These are phyloP conservation scores for Coccyzus lansbergi DNA, from an alignment of 2,797 vertebrate species.

Conservation along the genomic window DNA sequence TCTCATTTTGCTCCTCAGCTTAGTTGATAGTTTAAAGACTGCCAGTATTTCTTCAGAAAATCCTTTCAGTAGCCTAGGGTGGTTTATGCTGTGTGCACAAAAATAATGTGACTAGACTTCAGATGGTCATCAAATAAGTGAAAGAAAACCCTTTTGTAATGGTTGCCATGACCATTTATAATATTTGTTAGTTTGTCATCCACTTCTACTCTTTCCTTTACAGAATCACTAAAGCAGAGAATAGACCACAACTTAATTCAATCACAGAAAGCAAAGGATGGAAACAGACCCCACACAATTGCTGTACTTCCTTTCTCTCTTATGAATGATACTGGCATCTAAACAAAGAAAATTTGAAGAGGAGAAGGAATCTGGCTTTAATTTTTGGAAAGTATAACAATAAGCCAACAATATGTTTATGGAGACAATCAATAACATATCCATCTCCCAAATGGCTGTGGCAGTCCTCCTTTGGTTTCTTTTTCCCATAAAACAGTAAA, in stretches of 20 bases:
- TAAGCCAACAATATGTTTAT: neutral
- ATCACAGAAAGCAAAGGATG: neutral
- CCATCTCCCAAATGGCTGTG: neutral
- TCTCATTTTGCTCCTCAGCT: neutral
- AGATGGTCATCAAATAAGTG: neutral
- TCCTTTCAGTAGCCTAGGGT: neutral
- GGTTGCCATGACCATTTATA: neutral
- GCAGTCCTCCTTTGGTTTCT: neutral
- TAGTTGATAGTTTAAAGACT: neutral
- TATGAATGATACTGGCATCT: neutral
- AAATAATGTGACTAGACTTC: neutral
- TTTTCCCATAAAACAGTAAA: neutral
- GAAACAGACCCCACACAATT: constrained; percentile 11
- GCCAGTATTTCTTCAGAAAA: neutral
- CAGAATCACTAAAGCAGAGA: neutral
- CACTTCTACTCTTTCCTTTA: neutral
- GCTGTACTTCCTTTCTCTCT: neutral
- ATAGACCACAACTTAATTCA: neutral
- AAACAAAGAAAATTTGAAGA: constrained; percentile 32
- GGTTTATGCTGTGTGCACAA: neutral
- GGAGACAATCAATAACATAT: constrained; percentile 17
- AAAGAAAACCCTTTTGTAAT: constrained; percentile 1
- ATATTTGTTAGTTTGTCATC: neutral
- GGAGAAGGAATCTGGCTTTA: constrained; percentile 33
- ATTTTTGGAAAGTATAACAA: constrained; percentile 16